Conservation (phyloP, 2,113 vertebrate species). For the Nycticebus coucang region DNA sequence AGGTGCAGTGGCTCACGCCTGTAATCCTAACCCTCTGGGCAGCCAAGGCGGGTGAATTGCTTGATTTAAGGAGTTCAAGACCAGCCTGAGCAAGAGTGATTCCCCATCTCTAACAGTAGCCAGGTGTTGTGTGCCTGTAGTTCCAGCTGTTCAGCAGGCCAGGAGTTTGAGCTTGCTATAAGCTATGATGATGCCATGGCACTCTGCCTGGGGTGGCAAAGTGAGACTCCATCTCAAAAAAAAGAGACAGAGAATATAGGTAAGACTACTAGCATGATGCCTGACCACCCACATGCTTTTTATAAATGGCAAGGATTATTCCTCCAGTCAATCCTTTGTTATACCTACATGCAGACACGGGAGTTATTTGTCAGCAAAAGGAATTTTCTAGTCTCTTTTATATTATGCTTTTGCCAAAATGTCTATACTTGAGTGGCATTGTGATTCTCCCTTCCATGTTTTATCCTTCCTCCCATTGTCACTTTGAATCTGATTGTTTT, state of each 20-base stretch:
- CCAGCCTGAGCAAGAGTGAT: too few species aligned
- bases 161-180: too few species aligned
- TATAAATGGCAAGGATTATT: neutral
- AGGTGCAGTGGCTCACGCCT: too few species aligned
- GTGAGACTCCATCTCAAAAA: too few species aligned
- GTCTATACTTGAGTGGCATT: accelerated
- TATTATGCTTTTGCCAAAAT: neutral
- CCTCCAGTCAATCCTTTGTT: neutral
- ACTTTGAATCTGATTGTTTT: neutral
- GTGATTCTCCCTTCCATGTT: neutral
- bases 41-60: too few species aligned
- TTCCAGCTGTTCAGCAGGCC: too few species aligned
- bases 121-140: too few species aligned
- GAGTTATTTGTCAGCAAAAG: neutral
- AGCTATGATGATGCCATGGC: too few species aligned
- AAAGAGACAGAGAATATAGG: neutral
- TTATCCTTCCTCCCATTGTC: neutral
- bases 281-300: neutral
- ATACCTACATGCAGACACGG: neutral
- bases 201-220: too few species aligned
- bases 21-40: too few species aligned
- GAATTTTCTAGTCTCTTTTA: neutral
- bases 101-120: too few species aligned
- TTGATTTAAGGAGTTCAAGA: too few species aligned
- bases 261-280: neutral